Percentiles rank a stretch among this genome's conserved stretches.
Evolutionary conservation across 35 echinoderm and acorn worm species (phyloP).

Genomic region (Eucidaris tribuloides): DNA sequence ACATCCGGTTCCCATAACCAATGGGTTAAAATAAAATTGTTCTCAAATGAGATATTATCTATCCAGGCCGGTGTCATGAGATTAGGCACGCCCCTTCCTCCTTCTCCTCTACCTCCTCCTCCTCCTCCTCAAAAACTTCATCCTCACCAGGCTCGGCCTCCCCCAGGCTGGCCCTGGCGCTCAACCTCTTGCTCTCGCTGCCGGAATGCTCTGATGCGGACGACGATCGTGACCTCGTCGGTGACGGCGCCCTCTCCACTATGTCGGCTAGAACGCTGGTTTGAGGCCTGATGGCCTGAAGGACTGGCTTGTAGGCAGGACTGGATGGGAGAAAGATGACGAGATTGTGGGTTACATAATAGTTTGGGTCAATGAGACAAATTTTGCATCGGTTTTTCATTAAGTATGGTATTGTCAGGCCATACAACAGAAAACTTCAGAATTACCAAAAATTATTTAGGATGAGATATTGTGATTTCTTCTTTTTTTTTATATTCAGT

Average conservation of each 20-base stretch:
- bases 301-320: slow-evolving; percentile 68
- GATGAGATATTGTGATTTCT: too few relatives aligned
- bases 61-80: slow-evolving; percentile 67
- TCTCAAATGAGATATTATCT: too few relatives aligned
- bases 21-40: too few relatives aligned
- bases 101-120: slow-evolving; percentile 42
- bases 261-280: slow-evolving; percentile 64
- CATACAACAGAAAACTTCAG: too few relatives aligned
- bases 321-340: slow-evolving; percentile 44
- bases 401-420: too few relatives aligned
- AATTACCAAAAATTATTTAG: too few relatives aligned
- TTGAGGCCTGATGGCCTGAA: slow-evolving; percentile 73
- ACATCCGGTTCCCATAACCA: too few relatives aligned
- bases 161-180: slow-evolving; percentile 49
- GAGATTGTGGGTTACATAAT: too few relatives aligned
- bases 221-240: slow-evolving; percentile 59
- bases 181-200: slow-evolving; percentile 49
- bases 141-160: slow-evolving; percentile 63
- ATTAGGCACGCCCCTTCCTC: slow-evolving; percentile 49
- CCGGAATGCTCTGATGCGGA: slow-evolving; percentile 79
- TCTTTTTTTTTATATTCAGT: too few relatives aligned
- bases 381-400: too few relatives aligned
- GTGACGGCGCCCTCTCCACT: slow-evolving; percentile 55
- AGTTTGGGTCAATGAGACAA: too few relatives aligned
- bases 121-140: slow-evolving; percentile 75